Evolutionary conservation across 2,113 vertebrate species (phyloP).

Genomic region (Tychaedon coryphoeus): DNA sequence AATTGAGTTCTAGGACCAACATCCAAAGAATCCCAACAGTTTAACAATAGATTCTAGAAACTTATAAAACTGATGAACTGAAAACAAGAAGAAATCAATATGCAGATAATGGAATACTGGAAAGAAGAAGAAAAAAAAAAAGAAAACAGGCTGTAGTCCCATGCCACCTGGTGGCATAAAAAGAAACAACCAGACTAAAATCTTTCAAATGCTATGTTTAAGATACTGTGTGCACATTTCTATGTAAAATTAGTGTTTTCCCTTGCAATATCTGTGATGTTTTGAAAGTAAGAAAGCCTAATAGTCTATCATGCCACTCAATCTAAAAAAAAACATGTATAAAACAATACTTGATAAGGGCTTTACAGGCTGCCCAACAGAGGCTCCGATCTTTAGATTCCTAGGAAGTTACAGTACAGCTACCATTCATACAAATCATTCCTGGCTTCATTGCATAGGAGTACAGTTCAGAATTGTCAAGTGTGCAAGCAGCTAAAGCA

Average conservation of each 20-base stretch:
- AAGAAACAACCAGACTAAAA: neutral
- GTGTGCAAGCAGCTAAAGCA: neutral
- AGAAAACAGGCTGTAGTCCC: neutral
- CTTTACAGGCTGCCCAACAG: neutral
- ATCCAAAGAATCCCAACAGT: neutral
- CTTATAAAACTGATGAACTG: neutral
- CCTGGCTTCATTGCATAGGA: neutral
- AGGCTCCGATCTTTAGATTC: neutral
- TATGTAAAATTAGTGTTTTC: neutral
- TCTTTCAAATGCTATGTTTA: neutral
- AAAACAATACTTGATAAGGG: neutral
- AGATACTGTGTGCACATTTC: neutral
- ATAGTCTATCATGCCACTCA: neutral
- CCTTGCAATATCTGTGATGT: neutral
- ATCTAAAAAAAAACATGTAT: neutral
- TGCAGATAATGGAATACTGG: neutral
- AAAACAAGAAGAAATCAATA: neutral
- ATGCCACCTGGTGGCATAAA: constrained; percentile 52
- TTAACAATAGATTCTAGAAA: neutral
- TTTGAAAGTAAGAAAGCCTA: neutral
- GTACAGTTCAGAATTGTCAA: neutral
- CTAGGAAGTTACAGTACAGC: neutral
- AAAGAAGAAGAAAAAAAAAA: neutral
- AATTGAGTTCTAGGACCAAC: neutral
- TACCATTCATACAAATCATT: neutral